Conservation (phyloP, 2,888 invertebrate genomes). For the Hydriomena furcata region DNA sequence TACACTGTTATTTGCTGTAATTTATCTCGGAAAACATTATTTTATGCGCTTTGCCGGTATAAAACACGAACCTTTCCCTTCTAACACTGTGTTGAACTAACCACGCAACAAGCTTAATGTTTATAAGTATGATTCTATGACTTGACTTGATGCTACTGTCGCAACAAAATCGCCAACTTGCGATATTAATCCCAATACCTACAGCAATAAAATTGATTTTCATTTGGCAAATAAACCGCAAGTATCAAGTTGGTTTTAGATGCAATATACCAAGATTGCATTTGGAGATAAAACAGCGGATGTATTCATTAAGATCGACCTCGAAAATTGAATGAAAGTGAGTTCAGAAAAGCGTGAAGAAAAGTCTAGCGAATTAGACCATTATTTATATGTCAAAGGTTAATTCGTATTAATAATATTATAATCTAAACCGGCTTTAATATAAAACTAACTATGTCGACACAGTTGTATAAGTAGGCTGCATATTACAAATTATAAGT, state of each 20-base stretch:
- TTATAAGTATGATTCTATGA: constrained; percentile 76
- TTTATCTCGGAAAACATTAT: constrained; percentile 15
- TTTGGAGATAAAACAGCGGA: constrained; percentile 45
- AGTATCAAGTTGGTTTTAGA: constrained; percentile 54
- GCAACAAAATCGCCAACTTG: constrained; percentile 53
- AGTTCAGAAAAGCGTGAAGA: constrained; percentile 51
- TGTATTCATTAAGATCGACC: constrained; percentile 38
- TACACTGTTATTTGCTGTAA: constrained; percentile 15
- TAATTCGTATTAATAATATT: too few species aligned
- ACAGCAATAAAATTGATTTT: constrained; percentile 42
- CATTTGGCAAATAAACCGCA: constrained; percentile 35
- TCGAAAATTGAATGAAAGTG: constrained; percentile 44
- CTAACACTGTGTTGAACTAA: constrained; percentile 74
- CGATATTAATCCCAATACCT: constrained; percentile 35
- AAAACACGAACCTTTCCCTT: constrained; percentile 67
- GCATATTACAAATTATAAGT: too few species aligned
- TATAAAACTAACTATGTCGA: too few species aligned
- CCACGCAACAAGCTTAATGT: constrained; percentile 71
- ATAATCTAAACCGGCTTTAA: too few species aligned
- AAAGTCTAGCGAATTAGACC: constrained; percentile 31
- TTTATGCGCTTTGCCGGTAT: constrained; percentile 29
- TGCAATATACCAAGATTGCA: constrained; percentile 60
- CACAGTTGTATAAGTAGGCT: too few species aligned
- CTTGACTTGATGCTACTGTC: constrained; percentile 65
- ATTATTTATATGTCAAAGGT: constrained; percentile 13